phyloP scores from a whole-genome alignment of 2,113 vertebrate species.

The Alosa alosa region DNA sequence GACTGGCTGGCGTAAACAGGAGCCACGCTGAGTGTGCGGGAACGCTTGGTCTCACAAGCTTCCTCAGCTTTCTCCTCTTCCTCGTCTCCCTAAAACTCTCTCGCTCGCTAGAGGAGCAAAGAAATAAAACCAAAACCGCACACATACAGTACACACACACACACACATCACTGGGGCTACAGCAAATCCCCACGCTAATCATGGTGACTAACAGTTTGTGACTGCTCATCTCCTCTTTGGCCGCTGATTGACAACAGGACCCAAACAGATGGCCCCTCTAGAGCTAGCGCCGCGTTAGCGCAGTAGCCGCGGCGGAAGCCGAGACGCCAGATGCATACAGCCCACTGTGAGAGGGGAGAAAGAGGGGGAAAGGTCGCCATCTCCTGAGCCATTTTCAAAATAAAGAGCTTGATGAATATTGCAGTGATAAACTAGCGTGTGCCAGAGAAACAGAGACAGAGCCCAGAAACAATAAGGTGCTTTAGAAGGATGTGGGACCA shows the following conservation, averaged over 20 bases:
- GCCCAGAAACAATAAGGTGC: not conserved
- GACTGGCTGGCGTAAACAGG: conserved; percentile 39
- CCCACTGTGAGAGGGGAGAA: not conserved
- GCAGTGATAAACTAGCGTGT: not conserved
- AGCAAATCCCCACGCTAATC: not conserved
- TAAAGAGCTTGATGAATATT: not conserved
- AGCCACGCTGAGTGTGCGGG: conserved; percentile 48
- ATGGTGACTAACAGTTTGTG: not conserved
- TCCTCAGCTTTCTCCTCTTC: conserved; percentile 34
- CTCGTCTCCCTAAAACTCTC: not conserved
- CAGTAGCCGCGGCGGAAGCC: not conserved
- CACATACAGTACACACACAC: too few relatives aligned
- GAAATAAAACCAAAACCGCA: not conserved
- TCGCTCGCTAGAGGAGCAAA: not conserved
- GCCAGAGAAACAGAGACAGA: not conserved
- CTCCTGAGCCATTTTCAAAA: not conserved
- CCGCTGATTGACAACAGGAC: not conserved
- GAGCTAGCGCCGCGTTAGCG: not conserved
- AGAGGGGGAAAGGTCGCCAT: not conserved
- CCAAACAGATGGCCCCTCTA: not conserved
- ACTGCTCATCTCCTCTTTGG: conserved; percentile 4
- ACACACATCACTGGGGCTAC: not conserved
- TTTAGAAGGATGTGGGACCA: not conserved
- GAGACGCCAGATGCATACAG: not conserved
- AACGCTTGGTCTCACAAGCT: conserved; percentile 51